Evolutionary conservation across 2,888 invertebrate species (phyloP), one percentile per base, ranked within the genome.

Genomic region (Ochropleura plecta): DNA sequence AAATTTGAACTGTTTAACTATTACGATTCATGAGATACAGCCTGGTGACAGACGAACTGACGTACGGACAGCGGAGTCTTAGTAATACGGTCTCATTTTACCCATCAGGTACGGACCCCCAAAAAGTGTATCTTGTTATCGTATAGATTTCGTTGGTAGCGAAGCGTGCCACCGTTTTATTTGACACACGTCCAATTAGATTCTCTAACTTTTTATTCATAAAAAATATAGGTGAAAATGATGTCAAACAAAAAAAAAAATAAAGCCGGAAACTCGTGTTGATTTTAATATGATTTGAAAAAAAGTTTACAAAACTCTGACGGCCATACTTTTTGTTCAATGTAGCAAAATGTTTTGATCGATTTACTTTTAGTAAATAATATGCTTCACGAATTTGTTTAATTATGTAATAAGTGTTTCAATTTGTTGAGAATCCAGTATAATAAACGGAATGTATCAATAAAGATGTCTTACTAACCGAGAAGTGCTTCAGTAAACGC

Each of bases 181-280:
- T 79, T 88, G 89, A 90, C 90, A 88, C 85, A 78, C 82, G 89
- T 91, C 90, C 90, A 91, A 91, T 91, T 90, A 91, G 85, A 89
- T 86, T 85, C 81, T 75, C 84, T 73, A 86, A 86, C 82, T 86
- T 87, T 87, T 89, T 88, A 81, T 79, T 81, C 84, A 73, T 77
- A 66, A 73, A 89, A 85, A 85, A 85, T 81, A 63, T 81, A 83
- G 73, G 83, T 85, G 77, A 85, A 88, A 90, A 85, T 77, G 49
- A 78, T 78, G 64, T 78, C 67, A 78, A 77, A 84, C 64, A 60
- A 73, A 76, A 78, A 78, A 78, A 78, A 78, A 81, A 64, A 77
- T 64, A 40, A 40, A 59, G 62, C 42, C 64, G 63, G 42, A 74
- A 78, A 69, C 53, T 70, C 53, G 67, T 55, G 65, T 77, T 66